Conservation (phyloP, 2,113 vertebrate species). For the Gobio gobio region DNA sequence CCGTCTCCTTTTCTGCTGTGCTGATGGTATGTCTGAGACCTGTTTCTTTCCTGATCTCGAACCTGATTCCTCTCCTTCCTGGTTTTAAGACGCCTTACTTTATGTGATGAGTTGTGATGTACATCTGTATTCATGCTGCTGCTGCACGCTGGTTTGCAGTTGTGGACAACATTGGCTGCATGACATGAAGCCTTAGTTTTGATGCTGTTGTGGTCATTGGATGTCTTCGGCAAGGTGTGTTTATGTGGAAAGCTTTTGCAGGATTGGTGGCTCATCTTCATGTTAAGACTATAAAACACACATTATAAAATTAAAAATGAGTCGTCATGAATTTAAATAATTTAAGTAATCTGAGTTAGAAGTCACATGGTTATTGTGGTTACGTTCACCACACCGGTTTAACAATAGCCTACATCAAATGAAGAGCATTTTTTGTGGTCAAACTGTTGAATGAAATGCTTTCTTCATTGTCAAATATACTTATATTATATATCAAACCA, state of each 20-base stretch:
- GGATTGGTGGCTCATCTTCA: constrained; percentile 62
- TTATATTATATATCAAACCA: not conserved
- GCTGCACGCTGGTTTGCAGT: constrained; percentile 33
- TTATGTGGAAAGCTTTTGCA: constrained; percentile 50
- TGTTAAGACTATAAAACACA: constrained; percentile 13
- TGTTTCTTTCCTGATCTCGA: constrained; percentile 54
- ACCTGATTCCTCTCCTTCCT: constrained; percentile 72
- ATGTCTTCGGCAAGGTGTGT: constrained; percentile 47
- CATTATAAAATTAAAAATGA: constrained; percentile 7
- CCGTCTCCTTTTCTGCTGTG: constrained; percentile 30
- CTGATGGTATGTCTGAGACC: constrained; percentile 40
- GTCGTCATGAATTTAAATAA: not conserved
- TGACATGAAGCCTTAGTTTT: constrained; percentile 42
- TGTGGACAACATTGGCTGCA: not conserved
- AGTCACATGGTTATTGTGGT: not conserved
- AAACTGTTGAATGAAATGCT: not conserved
- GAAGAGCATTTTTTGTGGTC: not conserved
- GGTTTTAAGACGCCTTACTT: constrained; percentile 74
- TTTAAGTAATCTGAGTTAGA: not conserved
- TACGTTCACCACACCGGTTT: not conserved
- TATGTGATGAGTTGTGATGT: constrained; percentile 36
- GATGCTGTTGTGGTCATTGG: constrained; percentile 43
- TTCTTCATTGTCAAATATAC: not conserved
- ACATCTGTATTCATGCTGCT: constrained; percentile 22
- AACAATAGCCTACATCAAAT: constrained; percentile 14